A percentile compares a stretch with the other conserved stretches of the same genome.
Evolutionary conservation across 2,797 vertebrate species (phyloP).

Genomic region (Lagocephalus sceleratus): DNA sequence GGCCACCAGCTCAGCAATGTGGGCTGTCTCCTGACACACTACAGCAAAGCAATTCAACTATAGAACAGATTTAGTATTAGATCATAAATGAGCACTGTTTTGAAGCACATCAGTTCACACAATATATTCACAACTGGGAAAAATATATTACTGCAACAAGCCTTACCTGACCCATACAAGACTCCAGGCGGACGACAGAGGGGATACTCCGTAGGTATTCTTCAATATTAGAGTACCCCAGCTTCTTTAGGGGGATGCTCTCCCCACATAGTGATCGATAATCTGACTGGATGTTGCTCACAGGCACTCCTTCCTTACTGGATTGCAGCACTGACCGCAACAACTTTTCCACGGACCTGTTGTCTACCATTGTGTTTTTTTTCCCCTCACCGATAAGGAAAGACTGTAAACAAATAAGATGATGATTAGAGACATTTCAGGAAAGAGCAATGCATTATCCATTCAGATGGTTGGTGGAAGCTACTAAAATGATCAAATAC

Average conservation of each 20-base stretch:
- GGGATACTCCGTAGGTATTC: slow-evolving; percentile 83
- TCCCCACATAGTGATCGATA: slow-evolving; percentile 86
- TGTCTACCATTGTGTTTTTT: slow-evolving; percentile 73
- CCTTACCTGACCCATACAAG: slow-evolving; percentile 81
- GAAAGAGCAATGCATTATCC: too few species aligned
- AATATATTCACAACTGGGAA: too few species aligned
- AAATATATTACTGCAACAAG: background rate
- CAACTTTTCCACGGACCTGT: slow-evolving; percentile 83
- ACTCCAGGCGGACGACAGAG: slow-evolving; percentile 81
- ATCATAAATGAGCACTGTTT: background rate
- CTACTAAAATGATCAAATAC: too few species aligned
- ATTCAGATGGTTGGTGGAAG: too few species aligned
- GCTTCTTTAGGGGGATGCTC: slow-evolving; percentile 79
- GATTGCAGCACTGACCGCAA: slow-evolving; percentile 87
- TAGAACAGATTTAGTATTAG: slow-evolving; percentile 12
- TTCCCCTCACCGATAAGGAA: slow-evolving; percentile 21
- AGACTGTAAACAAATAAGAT: too few species aligned
- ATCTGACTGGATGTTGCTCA: slow-evolving; percentile 79
- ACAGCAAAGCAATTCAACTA: slow-evolving; percentile 81
- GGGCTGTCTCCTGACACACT: slow-evolving; percentile 80
- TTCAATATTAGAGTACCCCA: slow-evolving; percentile 81
- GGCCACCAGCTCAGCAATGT: slow-evolving; percentile 87
- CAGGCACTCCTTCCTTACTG: slow-evolving; percentile 80
- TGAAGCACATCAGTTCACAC: background rate
- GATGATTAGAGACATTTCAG: too few species aligned